Percentiles rank a stretch among this genome's conserved stretches.
phyloP scores from a whole-genome alignment of 1,140 invertebrate genomes.

The Lepeophtheirus salmonis region DNA sequence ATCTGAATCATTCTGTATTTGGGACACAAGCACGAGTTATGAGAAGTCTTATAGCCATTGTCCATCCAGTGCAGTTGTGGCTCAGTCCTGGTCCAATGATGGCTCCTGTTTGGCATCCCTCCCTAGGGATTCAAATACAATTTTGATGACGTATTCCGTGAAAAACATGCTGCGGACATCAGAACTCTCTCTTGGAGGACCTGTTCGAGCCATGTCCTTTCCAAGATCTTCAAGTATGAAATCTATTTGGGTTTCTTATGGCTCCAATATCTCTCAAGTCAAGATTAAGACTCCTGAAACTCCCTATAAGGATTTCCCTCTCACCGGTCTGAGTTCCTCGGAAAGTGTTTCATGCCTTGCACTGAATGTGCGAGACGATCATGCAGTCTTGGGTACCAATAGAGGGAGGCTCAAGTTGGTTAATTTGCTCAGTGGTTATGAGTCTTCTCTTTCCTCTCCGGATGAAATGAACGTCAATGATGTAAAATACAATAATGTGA shows the following conservation, averaged over 20 bases:
- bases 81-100: neutral
- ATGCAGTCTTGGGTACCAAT: neutral
- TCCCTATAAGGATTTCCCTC: neutral
- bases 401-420: neutral
- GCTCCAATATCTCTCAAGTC: neutral
- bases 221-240: neutral
- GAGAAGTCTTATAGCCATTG: neutral
- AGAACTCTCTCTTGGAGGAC: neutral
- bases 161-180: neutral
- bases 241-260: neutral
- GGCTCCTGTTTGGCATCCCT: neutral
- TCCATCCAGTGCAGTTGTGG: neutral
- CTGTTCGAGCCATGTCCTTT: neutral
- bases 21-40: neutral
- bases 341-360: neutral
- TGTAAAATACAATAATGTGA: conserved; percentile 25
- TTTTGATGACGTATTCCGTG: neutral
- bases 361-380: neutral
- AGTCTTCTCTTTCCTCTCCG: neutral
- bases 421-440: neutral
- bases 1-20: neutral
- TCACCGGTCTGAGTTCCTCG: neutral
- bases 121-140: neutral
- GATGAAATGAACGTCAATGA: conserved; percentile 22
- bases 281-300: neutral